Evolutionary conservation across 2,888 invertebrate species (phyloP), one percentile per base, ranked within the genome.

Genomic region (Flabesymbios commensalis): DNA sequence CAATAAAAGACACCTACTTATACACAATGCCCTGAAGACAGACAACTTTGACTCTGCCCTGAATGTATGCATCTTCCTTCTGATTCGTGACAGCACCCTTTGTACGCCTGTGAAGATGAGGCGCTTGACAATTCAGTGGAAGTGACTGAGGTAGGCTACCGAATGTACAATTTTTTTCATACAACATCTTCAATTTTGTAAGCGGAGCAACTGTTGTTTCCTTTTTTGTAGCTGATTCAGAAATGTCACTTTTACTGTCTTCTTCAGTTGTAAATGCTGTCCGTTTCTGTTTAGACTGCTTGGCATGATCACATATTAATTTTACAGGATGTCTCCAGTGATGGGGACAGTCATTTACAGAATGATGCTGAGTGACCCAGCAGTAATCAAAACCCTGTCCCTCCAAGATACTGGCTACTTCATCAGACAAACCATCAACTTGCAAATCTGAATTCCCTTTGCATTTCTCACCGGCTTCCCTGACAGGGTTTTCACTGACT

Each of bases 11-110:
- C 7, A 26, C 36, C n/a, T 22, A 79, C 79, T 77, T 74, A 63
- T 76, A 79, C 3, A 78, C 69, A 36, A 78, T 67, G 2, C 79
- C 78, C 56, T 76, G 75, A 7, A 74, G 68, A 45, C 77, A 70
- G 19, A 78, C 53, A 17, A 78, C 73, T 59, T 77, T 77, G 24
- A 79, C 59, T 43, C 66, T 67, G 1, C 78, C 78, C 1, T 54
- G 48, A n/a, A 28, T 36, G 17, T n/a, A n/a, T n/a, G n/a, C n/a
- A n/a, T 43, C 26, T 24, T 64, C 49, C n/a, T 47, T 43, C 14
- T 39, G 39, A 10, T 55, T 41, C 3, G 48, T 59, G 2, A 65
- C 53, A n/a, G 67, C 60, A 26, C 62, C 64, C 2, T 47, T 52
- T 31, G 67, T 68, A 49, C 69, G 68, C 55, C 70, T 72, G 65